These are phyloP conservation scores for Dynastes tityus DNA, from an alignment of 2,888 invertebrate genomes.

Conservation along the genomic window DNA sequence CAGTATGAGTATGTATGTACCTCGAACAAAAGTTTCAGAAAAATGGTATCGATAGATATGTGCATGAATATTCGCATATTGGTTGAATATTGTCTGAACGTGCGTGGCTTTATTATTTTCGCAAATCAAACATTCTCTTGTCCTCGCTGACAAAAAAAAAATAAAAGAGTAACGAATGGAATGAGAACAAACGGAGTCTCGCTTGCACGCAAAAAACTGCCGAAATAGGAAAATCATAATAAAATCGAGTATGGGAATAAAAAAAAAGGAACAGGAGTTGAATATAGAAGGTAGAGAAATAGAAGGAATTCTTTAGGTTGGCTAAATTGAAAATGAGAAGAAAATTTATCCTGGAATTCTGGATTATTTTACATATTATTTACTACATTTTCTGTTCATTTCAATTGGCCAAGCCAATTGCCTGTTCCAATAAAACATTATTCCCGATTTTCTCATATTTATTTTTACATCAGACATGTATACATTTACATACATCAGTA, in stretches of 20 bases:
- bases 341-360: too few relatives aligned
- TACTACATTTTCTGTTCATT: too few relatives aligned
- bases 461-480: constrained; percentile 5
- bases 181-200: background rate
- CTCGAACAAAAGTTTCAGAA: constrained; percentile 11
- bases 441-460: constrained; percentile 32
- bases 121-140: constrained; percentile 29
- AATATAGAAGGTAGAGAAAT: too few relatives aligned
- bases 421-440: constrained; percentile 46
- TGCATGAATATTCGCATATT: constrained; percentile 26
- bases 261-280: too few relatives aligned
- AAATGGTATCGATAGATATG: constrained; percentile 21
- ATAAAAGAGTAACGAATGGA: constrained; percentile 18
- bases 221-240: constrained; percentile 31
- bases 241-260: background rate
- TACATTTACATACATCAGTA: constrained; percentile 19
- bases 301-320: too few relatives aligned
- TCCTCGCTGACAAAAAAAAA: constrained; percentile 26
- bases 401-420: too few relatives aligned
- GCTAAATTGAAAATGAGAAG: too few relatives aligned
- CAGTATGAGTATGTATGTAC: background rate
- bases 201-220: background rate
- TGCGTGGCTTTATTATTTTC: constrained; percentile 44
- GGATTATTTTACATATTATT: too few relatives aligned
- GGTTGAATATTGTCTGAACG: constrained; percentile 31